A percentile compares a stretch with the other conserved stretches of the same genome.
Conservation (phyloP, 1,140 invertebrate genomes). For the Rhyacophila brunnea region DNA sequence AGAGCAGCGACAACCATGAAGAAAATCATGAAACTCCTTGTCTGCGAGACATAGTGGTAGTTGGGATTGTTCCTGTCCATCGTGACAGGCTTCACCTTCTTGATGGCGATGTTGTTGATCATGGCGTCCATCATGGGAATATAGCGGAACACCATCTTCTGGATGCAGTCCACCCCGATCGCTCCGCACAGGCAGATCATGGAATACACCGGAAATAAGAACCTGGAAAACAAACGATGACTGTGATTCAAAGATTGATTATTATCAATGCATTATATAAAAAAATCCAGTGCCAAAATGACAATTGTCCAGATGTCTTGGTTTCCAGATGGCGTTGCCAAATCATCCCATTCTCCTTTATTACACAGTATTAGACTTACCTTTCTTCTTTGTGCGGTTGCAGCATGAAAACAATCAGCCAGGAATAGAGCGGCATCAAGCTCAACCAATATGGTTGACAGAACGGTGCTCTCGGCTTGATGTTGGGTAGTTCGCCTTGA, state of each 20-base stretch:
- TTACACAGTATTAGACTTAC: conserved; percentile 47
- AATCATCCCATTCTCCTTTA: too few species aligned
- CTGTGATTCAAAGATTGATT: too few species aligned
- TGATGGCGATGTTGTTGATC: conserved; percentile 7
- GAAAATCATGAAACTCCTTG: conserved; percentile 66
- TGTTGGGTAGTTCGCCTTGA: conserved; percentile 55
- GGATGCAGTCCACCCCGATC: conserved; percentile 75
- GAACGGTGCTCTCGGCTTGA: conserved; percentile 61
- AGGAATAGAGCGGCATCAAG: conserved; percentile 78
- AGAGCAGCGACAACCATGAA: conserved; percentile 61
- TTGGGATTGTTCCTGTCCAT: conserved; percentile 49
- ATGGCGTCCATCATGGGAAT: conserved; percentile 43
- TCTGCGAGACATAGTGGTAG: conserved; percentile 75
- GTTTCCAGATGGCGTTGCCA: too few species aligned
- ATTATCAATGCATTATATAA: too few species aligned
- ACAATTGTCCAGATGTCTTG: too few species aligned
- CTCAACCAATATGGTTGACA: conserved; percentile 73
- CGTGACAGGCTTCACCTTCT: conserved; percentile 26
- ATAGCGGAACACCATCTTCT: conserved; percentile 73
- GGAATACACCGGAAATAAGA: conserved; percentile 96
- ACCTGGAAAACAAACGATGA: conserved; percentile 60
- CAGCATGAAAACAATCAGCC: conserved; percentile 86
- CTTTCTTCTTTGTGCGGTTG: conserved; percentile 88
- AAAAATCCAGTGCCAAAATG: too few species aligned
- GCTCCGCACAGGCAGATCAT: conserved; percentile 85